Base-by-base conservation (phyloP, 2,888 invertebrate species). In the Drosophila dives region DNA sequence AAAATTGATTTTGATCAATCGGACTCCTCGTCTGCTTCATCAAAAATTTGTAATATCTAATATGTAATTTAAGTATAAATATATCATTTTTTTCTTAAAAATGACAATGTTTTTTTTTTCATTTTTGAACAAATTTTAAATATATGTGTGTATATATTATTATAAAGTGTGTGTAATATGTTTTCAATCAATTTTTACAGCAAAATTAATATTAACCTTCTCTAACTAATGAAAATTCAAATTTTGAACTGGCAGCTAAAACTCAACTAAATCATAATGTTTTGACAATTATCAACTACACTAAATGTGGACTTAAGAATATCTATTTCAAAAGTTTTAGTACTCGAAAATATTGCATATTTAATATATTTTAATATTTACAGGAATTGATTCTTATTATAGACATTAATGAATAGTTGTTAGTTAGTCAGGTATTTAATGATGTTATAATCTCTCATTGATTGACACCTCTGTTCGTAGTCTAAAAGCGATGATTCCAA, bases 1-100 rank as follows among this genome's bases (percentile, higher is more conserved):
- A 95, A 96, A 94, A 97, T 97, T 73, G 97, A 97, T 94, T 97
- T 97, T 93, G 94, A 95, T 38, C 86, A 90, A 76, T 83, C 90
- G 26, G 91, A 90, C 68, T 86, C 88, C 62, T 91, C 90, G 33
- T 87, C 87, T 62, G 88, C 90, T 74, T 87, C 90, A 76, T 87
- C 90, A 63, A 87, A 87, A 75, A 72, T 84, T 77, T 85, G 80
- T 85, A 84, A 84, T 70, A 70, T 77, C 64, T 84, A 83, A 88
- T 77, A 54, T 66, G 53, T 75, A 72, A 55, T 60, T n/a, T 69
- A 79, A 64, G 53, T 66, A 55, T 55, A 71, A 75, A 72, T 71
- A 75, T 75, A 75, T 56, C 58, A 66, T 34, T 70, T 75, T 78
- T 79, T 74, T 73, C 75, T 66, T 75, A 75, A 79, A 79, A 74